Base-by-base conservation (phyloP, 2,113 vertebrate genomes). In the Balaeniceps rex region DNA sequence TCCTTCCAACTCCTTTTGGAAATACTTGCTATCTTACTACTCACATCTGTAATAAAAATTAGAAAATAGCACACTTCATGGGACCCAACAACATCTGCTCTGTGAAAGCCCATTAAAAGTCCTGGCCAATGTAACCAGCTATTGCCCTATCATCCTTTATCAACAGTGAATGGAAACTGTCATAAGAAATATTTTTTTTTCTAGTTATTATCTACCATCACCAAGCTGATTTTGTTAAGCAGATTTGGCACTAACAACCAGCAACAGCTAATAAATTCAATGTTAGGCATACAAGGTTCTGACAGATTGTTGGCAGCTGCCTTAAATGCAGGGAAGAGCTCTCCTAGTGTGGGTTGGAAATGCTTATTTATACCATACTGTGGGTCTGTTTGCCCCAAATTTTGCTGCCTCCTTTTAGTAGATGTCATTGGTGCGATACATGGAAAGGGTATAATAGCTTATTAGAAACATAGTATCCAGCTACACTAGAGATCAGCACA, bases 221-320 rank as follows among this genome's bases (percentile, higher is more conserved):
- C 36, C 90, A 88, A 94, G 94, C 75, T 96, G 79, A 97, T 94
- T 96, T 96, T 90, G 75, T 78, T 95, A 94, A 97, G 96, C 89
- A 95, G 88, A 93, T 97, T 93, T 96, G 93, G 90, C 92, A 93
- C 79, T 85, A 92, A 88, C 84, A 91, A 83, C 63, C 66, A 97
- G 87, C 96, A 95, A 94, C 70, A 96, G 93, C 93, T 96, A 96
- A 97, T 96, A 96, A 95, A 96, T 97, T 97, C 93, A 91, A 96
- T 93, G 92, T 88, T 85, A 95, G 88, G 90, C 87, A 96, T 96
- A 93, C 28, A 86, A 68, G 85, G 82, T 88, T 96, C 94, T 97
- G 96, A 96, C 96, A 96, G 93, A 95, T 93, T 95, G 90, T 86
- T 97, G 96, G 96, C 96, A 95, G 87, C 92, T 96, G 93, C 79